phyloP scores from a whole-genome alignment of 2,888 invertebrate species.

The Eupeodes luniger region DNA sequence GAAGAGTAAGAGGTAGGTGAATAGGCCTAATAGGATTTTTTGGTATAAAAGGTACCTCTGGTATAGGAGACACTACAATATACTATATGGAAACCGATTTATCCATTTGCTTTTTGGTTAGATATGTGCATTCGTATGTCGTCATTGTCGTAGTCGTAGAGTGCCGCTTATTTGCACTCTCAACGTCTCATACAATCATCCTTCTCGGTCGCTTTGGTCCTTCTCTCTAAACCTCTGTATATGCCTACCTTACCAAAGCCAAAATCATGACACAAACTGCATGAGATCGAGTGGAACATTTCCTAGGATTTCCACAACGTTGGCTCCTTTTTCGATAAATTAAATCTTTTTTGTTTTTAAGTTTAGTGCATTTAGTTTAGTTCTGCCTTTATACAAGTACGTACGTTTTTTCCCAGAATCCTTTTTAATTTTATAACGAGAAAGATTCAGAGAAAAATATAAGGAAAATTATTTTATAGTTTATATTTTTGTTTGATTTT shows the following conservation, averaged over 20 bases:
- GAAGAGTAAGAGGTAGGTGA: not conserved
- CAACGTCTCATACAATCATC: constrained; percentile 54
- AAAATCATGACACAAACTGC: constrained; percentile 55
- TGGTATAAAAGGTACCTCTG: constrained; percentile 21
- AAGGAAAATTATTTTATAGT: constrained; percentile 56
- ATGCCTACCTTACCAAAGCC: not conserved
- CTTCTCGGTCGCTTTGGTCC: constrained; percentile 8
- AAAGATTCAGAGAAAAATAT: constrained; percentile 21
- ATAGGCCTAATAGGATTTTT: constrained; percentile 39
- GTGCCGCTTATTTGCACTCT: constrained; percentile 69
- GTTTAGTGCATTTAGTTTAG: not conserved
- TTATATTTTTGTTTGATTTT: constrained; percentile 37
- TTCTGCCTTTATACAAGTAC: not conserved
- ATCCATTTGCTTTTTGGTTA: constrained; percentile 54
- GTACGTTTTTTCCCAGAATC: constrained; percentile 42
- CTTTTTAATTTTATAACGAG: constrained; percentile 63
- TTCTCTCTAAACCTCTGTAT: not conserved
- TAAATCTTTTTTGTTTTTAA: not conserved
- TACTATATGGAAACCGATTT: constrained; percentile 49
- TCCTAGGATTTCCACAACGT: constrained; percentile 52
- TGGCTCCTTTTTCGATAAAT: constrained; percentile 21
- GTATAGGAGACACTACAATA: not conserved
- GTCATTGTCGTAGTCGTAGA: constrained; percentile 45
- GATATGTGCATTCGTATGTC: constrained; percentile 68
- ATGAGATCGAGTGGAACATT: constrained; percentile 64